phyloP scores from a whole-genome alignment of 23 tunicate genomes.

The Ascidia mentula region DNA sequence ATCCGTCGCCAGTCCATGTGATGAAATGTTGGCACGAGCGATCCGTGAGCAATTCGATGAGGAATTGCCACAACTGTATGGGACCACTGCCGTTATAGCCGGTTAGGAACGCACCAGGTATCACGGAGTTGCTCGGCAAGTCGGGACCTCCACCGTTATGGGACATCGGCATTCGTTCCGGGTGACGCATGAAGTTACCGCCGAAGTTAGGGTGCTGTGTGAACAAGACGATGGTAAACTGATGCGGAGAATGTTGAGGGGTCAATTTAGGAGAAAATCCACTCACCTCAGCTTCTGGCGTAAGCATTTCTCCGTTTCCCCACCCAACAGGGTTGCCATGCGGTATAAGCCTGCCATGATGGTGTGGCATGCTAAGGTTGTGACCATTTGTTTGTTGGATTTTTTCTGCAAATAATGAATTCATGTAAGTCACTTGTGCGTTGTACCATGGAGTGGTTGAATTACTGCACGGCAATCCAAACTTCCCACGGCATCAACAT shows the following conservation, averaged over 20 bases:
- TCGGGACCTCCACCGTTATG: conserved; percentile 15
- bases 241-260: not conserved
- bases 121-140: conserved; percentile 87
- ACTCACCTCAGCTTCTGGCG: conserved; percentile 23
- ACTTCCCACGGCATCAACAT: no score
- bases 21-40: conserved; percentile 91
- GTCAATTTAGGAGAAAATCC: not conserved
- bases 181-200: conserved; percentile 9
- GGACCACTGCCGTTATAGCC: conserved; percentile 97
- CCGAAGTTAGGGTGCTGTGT: not conserved
- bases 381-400: conserved; percentile 46
- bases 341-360: not conserved
- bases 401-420: conserved; percentile 35
- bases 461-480: no score
- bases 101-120: conserved; percentile 86
- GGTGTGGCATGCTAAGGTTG: not conserved
- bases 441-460: no score
- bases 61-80: conserved; percentile 96
- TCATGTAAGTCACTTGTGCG: not conserved
- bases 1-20: conserved; percentile 97
- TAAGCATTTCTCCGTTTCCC: not conserved
- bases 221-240: not conserved
- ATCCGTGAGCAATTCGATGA: conserved; percentile 91
- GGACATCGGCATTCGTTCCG: conserved; percentile 16
- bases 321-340: conserved; percentile 24